These are phyloP conservation scores for Heteromyza rotundicornis DNA, from an alignment of 2,888 invertebrate genomes.

Conservation along the genomic window DNA sequence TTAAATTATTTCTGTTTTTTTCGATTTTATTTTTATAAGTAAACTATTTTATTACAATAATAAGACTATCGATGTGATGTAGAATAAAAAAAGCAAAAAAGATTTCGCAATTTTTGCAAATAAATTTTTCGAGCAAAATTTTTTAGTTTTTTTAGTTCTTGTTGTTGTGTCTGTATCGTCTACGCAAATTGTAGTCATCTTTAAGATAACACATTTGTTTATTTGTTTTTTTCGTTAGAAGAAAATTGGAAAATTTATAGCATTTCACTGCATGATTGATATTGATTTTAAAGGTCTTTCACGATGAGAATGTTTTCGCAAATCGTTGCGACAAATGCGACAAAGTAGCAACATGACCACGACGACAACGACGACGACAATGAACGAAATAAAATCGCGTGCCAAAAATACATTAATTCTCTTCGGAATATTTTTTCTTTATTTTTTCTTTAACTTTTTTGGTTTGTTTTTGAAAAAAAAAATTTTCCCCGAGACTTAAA, in stretches of 20 bases:
- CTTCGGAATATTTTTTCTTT: not conserved
- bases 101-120: not conserved
- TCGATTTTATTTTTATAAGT: not conserved
- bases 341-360: not conserved
- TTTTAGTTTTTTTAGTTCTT: conserved; percentile 3
- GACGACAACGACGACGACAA: no score
- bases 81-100: no score
- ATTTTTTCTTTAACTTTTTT: not conserved
- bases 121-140: no score
- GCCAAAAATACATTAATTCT: conserved; percentile 25
- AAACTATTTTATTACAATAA: no score
- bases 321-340: conserved; percentile 24
- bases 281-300: conserved; percentile 51
- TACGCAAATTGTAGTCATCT: no score
- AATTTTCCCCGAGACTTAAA: not conserved
- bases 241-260: conserved; percentile 42
- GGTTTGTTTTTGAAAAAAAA: not conserved
- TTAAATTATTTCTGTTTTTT: conserved; percentile 9
- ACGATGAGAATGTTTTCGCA: conserved; percentile 21
- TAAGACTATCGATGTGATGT: no score
- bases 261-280: conserved; percentile 54
- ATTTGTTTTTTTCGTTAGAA: not conserved
- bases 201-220: not conserved
- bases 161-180: conserved; percentile 6
- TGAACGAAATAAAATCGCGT: conserved; percentile 19